Evolutionary conservation across 2,797 vertebrate species (phyloP).

Genomic region (Falco rusticolus): DNA sequence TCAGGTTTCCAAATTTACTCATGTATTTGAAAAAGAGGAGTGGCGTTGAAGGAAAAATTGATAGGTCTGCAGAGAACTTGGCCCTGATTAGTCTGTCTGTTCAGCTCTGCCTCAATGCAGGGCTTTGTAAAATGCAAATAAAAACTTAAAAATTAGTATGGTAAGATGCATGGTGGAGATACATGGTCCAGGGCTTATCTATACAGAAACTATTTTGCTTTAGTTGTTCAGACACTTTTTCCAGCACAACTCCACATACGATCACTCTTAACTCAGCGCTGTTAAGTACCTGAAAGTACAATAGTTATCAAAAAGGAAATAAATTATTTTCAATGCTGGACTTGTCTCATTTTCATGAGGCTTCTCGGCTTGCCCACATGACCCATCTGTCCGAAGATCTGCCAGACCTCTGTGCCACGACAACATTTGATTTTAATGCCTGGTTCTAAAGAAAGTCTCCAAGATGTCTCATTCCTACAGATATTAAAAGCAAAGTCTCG

Average conservation of each 20-base stretch:
- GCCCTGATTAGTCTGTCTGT: neutral
- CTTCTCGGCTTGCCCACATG: neutral
- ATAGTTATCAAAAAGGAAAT: neutral
- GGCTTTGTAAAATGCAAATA: neutral
- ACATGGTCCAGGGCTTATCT: neutral
- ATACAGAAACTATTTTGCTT: neutral
- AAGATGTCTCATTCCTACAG: neutral
- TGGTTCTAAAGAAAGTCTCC: neutral
- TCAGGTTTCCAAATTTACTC: neutral
- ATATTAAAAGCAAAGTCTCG: neutral
- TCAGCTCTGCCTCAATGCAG: neutral
- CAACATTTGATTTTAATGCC: neutral
- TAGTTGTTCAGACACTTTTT: neutral
- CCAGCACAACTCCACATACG: neutral
- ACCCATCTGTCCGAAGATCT: neutral
- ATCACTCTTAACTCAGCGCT: neutral
- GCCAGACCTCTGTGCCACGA: neutral
- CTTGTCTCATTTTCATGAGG: neutral
- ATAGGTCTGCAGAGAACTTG: neutral
- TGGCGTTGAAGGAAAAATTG: neutral
- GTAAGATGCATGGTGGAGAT: neutral
- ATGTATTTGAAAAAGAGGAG: neutral
- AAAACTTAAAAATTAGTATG: neutral
- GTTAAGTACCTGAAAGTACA: neutral
- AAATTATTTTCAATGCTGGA: neutral